Base-by-base conservation (phyloP, 2,888 invertebrate species). In the Caenorhabditis doughertyi region DNA sequence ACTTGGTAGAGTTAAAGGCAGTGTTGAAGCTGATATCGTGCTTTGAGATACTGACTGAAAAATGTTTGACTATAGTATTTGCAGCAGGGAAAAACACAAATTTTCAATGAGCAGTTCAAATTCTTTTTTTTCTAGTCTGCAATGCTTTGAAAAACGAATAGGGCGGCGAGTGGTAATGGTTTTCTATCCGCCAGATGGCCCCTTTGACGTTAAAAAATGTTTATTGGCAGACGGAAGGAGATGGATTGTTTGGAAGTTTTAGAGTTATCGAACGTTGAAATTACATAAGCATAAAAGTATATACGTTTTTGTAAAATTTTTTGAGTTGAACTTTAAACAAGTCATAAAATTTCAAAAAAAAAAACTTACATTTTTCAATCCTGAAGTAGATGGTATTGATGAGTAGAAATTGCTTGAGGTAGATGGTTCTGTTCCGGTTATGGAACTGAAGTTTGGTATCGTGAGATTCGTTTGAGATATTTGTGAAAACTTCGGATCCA, bases 301-400 rank as follows among this genome's bases (percentile, higher is more conserved):
- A n/a, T n/a, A n/a, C n/a, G n/a, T n/a, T n/a, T n/a, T n/a, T n/a
- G n/a, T n/a, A n/a, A n/a, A n/a, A n/a, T n/a, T n/a, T n/a, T n/a
- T n/a, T n/a, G n/a, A n/a, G n/a, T n/a, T n/a, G n/a, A n/a, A n/a
- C 13, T 39, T 39, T 13, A 39, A 39, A 13, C 9, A 7, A 32
- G 32, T n/a, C n/a, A 21, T 49, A 25, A 25, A 25, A 51, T 18
- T 39, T 13, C 39, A 7, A 35, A 35, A 9, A 32, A 16, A 35
- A 32, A 49, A 65, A 49, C 65, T 16, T 11, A 51, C 65, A 39
- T 51, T 65, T 65, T 65, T 51, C n/a, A 49, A 18, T 51, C 65
- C 51, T 65, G 65, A 65, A 35, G 65, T 65, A 49, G 65, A 51
- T 3, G 65, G 65, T 18, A 65, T 25, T 29, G 74, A 65, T 27